A percentile compares a stretch with the other conserved stretches of the same genome.
Evolutionary conservation across 2,888 invertebrate genomes (phyloP).

Genomic region (Lumbricus terrestris): DNA sequence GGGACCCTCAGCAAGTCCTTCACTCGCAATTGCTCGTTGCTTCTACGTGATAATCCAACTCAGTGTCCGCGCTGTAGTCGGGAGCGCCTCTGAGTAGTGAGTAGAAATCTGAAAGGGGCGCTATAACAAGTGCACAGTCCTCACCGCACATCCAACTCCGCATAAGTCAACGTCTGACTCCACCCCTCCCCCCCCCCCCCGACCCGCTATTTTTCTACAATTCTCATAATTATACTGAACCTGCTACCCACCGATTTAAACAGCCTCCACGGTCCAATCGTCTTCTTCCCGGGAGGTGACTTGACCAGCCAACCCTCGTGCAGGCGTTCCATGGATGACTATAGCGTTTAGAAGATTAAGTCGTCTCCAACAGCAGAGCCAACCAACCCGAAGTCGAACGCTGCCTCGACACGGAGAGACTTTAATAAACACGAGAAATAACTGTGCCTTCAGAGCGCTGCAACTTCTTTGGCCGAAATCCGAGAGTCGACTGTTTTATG

Average conservation of each 20-base stretch:
- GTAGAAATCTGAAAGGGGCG: no score
- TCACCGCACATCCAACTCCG: no score
- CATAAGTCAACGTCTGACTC: no score
- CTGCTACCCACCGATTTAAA: constrained; percentile 25
- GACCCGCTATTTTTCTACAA: no score
- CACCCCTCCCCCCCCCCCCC: no score
- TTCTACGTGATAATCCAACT: no score
- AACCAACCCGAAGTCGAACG: background rate
- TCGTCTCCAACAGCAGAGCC: background rate
- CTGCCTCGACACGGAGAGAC: background rate
- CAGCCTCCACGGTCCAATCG: constrained; percentile 11
- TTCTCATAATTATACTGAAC: no score
- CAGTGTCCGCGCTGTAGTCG: no score
- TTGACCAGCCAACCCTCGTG: constrained; percentile 22
- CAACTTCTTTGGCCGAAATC: background rate
- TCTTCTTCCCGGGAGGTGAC: constrained; percentile 25
- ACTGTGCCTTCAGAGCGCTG: background rate
- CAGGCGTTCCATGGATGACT: constrained; percentile 15
- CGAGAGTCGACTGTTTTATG: background rate
- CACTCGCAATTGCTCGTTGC: no score
- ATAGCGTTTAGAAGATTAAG: background rate
- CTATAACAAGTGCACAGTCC: no score
- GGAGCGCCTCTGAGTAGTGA: no score
- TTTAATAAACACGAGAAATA: background rate
- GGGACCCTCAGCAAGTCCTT: no score